Conservation (phyloP, 1,140 invertebrate species). For the Amyelois transitella region DNA sequence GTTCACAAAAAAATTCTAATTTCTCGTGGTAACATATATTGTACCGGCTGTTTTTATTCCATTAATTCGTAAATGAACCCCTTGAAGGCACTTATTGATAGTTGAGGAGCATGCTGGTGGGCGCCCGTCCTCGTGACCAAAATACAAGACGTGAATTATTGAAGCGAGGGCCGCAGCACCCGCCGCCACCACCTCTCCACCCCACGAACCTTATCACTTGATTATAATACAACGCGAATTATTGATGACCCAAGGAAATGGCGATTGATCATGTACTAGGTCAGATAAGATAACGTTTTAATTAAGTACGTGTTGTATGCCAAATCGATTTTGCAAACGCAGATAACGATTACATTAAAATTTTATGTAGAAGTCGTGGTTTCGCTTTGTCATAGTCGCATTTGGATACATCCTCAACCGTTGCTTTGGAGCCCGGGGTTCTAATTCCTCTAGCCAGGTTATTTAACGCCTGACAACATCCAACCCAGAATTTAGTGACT, state of each 20-base stretch:
- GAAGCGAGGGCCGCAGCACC: slow-evolving; percentile 29
- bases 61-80: slow-evolving; percentile 42
- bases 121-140: slow-evolving; percentile 55
- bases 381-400: no score
- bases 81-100: slow-evolving; percentile 31
- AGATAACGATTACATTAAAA: no score
- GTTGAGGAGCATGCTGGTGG: slow-evolving; percentile 25
- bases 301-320: neutral
- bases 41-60: slow-evolving; percentile 23
- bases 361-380: no score
- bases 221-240: slow-evolving; percentile 28
- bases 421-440: no score
- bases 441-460: no score
- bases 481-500: no score
- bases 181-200: neutral
- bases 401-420: no score
- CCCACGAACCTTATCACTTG: slow-evolving; percentile 24
- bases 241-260: slow-evolving; percentile 13
- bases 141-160: slow-evolving; percentile 65
- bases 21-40: no score
- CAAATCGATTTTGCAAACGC: neutral
- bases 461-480: no score
- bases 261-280: neutral
- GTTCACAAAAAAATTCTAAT: no score
- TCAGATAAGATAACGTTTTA: neutral